Percentiles rank a stretch among this genome's conserved stretches.
These are phyloP conservation scores for Numida meleagris DNA, from an alignment of 2,113 vertebrate genomes.

Conservation along the genomic window DNA sequence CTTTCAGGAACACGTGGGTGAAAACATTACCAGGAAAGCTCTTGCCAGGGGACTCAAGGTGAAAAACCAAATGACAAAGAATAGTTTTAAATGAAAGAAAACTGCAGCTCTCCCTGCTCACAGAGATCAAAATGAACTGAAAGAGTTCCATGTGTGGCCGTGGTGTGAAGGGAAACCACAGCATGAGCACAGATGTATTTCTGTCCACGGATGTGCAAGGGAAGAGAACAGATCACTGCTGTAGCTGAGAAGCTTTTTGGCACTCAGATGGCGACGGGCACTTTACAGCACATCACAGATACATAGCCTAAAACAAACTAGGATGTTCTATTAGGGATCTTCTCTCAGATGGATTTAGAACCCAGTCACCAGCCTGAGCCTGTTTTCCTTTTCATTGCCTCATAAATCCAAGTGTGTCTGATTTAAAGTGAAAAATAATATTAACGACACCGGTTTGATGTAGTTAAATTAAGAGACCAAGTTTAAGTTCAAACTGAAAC, in stretches of 20 bases:
- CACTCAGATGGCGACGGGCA: background rate
- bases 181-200: background rate
- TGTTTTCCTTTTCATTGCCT: background rate
- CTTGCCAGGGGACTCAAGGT: background rate
- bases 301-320: background rate
- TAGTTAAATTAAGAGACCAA: background rate
- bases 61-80: background rate
- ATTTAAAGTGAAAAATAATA: background rate
- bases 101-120: background rate
- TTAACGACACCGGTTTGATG: background rate
- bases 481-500: background rate
- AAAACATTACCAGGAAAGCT: background rate
- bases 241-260: background rate
- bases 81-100: background rate
- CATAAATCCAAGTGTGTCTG: background rate
- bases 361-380: background rate
- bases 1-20: background rate
- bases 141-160: background rate
- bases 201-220: background rate
- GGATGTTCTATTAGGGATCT: background rate
- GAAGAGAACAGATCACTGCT: background rate
- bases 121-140: accelerated
- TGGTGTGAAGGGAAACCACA: background rate
- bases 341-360: background rate
- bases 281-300: background rate